These are phyloP conservation scores for Actenoides lindsayi DNA, from an alignment of 2,113 vertebrate species.

Conservation along the genomic window DNA sequence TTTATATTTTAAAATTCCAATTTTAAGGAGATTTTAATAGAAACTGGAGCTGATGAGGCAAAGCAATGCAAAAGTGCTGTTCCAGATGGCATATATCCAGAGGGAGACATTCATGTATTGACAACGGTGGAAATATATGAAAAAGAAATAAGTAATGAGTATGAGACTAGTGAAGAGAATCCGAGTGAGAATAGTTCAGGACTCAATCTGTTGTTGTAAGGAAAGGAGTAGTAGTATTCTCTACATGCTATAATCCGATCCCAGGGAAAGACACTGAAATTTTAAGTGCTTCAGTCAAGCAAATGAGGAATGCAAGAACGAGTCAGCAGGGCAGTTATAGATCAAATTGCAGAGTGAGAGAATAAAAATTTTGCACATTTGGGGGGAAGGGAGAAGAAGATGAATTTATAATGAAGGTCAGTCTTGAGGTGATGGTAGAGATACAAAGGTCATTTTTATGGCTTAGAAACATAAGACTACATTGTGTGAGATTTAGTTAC, in stretches of 20 bases:
- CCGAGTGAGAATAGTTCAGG: slow-evolving; percentile 4
- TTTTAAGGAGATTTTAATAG: slow-evolving; percentile 63
- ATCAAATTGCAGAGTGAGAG: neutral
- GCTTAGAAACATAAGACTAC: neutral
- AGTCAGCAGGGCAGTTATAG: neutral
- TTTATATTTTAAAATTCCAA: slow-evolving; percentile 36
- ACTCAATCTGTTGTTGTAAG: slow-evolving; percentile 15
- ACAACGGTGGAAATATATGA: neutral
- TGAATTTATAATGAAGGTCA: neutral
- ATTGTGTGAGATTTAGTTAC: neutral
- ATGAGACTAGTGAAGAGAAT: slow-evolving; percentile 46
- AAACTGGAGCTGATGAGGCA: slow-evolving; percentile 61
- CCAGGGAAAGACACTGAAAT: neutral
- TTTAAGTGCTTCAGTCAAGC: neutral
- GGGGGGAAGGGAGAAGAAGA: neutral
- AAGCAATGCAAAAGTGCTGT: slow-evolving; percentile 42
- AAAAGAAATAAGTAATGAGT: slow-evolving; percentile 23
- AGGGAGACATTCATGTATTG: slow-evolving; percentile 60
- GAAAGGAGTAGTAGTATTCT: neutral
- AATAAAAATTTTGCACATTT: neutral
- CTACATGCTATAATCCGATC: neutral
- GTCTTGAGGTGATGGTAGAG: neutral
- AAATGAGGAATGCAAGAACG: neutral
- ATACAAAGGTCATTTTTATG: neutral
- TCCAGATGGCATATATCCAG: slow-evolving; percentile 65